Conservation (phyloP, 2,797 vertebrate genomes). For the Coranthus polyacanthus region DNA sequence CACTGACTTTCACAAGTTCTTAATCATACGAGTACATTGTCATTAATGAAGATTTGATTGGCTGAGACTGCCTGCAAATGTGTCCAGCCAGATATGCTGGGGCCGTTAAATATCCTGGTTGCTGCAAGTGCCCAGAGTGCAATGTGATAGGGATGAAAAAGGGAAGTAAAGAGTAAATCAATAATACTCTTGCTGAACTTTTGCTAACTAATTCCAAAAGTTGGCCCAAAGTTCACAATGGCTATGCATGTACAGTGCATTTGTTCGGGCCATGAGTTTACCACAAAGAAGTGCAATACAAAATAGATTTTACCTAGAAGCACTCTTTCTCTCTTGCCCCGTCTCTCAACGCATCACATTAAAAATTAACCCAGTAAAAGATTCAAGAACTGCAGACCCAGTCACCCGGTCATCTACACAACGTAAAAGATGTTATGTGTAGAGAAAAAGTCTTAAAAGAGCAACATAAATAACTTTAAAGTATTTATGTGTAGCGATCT, state of each 20-base stretch:
- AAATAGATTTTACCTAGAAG: slow-evolving; percentile 36
- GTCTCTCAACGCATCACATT: slow-evolving; percentile 14
- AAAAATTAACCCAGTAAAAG: slow-evolving; percentile 21
- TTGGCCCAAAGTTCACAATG: slow-evolving; percentile 29
- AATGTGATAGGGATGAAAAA: slow-evolving; percentile 12
- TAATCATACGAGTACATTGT: slow-evolving; percentile 5
- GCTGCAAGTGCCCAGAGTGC: slow-evolving; percentile 14
- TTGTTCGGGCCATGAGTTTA: slow-evolving; percentile 19
- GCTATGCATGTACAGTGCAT: slow-evolving; percentile 1
- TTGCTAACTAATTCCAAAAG: slow-evolving; percentile 42
- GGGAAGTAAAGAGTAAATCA: slow-evolving; percentile 35
- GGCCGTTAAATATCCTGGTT: slow-evolving; percentile 20
- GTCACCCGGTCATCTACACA: slow-evolving; percentile 9
- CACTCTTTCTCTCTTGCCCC: neutral
- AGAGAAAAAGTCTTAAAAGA: too few relatives aligned
- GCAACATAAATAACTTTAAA: too few relatives aligned
- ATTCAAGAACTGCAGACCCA: neutral
- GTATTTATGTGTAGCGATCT: too few relatives aligned
- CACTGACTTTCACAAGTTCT: slow-evolving; percentile 11
- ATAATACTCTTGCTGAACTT: slow-evolving; percentile 23
- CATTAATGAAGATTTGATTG: slow-evolving; percentile 33
- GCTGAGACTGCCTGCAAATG: slow-evolving; percentile 9
- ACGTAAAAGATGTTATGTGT: neutral
- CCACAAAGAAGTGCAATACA: neutral
- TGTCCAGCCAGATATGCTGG: slow-evolving; percentile 8